Conservation (phyloP, 1,140 invertebrate genomes). For the Zaprionus ornatus region DNA sequence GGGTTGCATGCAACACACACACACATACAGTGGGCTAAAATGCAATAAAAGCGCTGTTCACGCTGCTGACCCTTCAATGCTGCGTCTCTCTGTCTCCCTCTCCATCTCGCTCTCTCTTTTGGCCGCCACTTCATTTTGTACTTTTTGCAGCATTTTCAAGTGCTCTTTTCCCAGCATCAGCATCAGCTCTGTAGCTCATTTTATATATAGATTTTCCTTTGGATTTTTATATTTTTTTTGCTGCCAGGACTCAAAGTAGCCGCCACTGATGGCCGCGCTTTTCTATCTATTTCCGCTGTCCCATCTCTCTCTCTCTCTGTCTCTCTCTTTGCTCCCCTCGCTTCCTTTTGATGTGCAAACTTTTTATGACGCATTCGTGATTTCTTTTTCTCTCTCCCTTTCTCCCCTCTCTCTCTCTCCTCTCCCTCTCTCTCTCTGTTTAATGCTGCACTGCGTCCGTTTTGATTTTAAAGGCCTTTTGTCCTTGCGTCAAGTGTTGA, state of each 20-base stretch:
- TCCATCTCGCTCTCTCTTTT: slow-evolving; percentile 16
- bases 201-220: slow-evolving; percentile 28
- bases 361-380: slow-evolving; percentile 80
- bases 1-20: slow-evolving; percentile 35
- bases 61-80: slow-evolving; percentile 50
- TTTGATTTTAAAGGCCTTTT: slow-evolving; percentile 67
- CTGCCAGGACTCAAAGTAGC: slow-evolving; percentile 58
- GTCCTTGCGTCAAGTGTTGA: slow-evolving; percentile 67
- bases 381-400: slow-evolving; percentile 43
- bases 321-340: background rate
- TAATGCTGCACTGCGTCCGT: slow-evolving; percentile 73
- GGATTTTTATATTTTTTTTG: slow-evolving; percentile 4
- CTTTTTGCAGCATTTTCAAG: slow-evolving; percentile 66
- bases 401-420: slow-evolving; percentile 23
- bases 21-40: slow-evolving; percentile 32
- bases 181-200: slow-evolving; percentile 50
- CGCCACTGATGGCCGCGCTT: slow-evolving; percentile 55
- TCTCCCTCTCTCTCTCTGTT: slow-evolving; percentile 41
- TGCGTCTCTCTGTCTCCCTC: background rate
- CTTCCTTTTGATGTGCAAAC: slow-evolving; percentile 65
- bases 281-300: slow-evolving; percentile 39
- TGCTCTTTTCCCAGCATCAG: slow-evolving; percentile 48
- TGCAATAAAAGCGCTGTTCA: slow-evolving; percentile 68
- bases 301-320: background rate
- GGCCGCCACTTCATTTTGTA: slow-evolving; percentile 30